Conservation (phyloP, 2,113 vertebrate genomes). For the Notechis scutatus region DNA sequence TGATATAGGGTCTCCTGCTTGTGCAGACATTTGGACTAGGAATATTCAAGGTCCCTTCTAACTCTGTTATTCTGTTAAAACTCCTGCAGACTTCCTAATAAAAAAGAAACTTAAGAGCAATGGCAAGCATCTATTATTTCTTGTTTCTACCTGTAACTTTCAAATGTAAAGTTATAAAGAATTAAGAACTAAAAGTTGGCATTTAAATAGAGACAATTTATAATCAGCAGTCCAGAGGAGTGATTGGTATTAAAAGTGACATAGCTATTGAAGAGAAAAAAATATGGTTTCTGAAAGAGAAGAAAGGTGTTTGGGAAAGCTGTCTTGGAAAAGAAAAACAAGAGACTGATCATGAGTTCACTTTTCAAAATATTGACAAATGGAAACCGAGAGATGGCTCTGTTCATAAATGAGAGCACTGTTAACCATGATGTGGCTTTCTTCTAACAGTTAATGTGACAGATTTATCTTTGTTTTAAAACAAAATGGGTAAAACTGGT, state of each 20-base stretch:
- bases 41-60: background rate
- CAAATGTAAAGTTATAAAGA: background rate
- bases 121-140: background rate
- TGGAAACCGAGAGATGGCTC: conserved; percentile 44
- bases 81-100: background rate
- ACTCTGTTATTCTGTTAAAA: background rate
- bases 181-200: conserved; percentile 8
- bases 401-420: conserved; percentile 49
- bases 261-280: conserved; percentile 35
- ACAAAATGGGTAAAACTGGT: conserved; percentile 55
- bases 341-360: conserved; percentile 38
- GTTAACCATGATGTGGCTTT: conserved; percentile 58
- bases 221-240: background rate
- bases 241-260: conserved; percentile 10
- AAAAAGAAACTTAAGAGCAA: background rate
- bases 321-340: conserved; percentile 6
- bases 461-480: conserved; percentile 69
- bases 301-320: background rate
- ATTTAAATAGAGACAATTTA: conserved; percentile 47
- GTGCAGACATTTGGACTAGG: background rate
- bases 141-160: background rate
- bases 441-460: conserved; percentile 15
- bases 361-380: conserved; percentile 61
- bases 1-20: background rate
- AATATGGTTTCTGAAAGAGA: conserved; percentile 32